A percentile compares a stretch with the other conserved stretches of the same genome.
phyloP scores from a whole-genome alignment of 30 jellyfish, hydroid and myxozoan species.

The Aurelia aurita region DNA sequence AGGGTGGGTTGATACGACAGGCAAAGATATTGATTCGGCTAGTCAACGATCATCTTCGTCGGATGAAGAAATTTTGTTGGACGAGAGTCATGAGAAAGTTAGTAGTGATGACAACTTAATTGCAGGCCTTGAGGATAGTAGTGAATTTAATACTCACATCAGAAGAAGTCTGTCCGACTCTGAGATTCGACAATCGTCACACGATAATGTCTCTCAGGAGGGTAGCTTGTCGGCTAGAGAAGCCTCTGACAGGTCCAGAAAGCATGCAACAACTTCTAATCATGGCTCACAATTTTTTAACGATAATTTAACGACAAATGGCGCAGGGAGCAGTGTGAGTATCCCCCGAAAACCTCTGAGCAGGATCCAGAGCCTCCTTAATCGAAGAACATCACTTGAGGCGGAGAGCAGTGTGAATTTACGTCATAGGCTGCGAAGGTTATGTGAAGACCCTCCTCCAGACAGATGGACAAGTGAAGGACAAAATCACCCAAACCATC shows the following conservation, averaged over 20 bases:
- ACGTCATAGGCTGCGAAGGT: constrained; percentile 19
- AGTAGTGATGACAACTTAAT: too few species aligned
- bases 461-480: background rate
- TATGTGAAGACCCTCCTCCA: background rate
- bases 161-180: too few species aligned
- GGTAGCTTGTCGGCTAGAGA: too few species aligned
- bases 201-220: too few species aligned
- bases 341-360: background rate
- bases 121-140: too few species aligned
- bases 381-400: background rate
- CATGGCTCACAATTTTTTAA: background rate
- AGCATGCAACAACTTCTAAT: too few species aligned
- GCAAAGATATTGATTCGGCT: background rate
- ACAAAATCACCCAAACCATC: background rate
- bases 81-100: too few species aligned
- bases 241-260: too few species aligned
- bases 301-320: background rate
- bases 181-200: too few species aligned
- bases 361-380: background rate
- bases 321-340: background rate
- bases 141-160: too few species aligned
- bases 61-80: background rate
- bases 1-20: background rate
- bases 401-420: constrained; percentile 2
- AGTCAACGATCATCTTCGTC: too few species aligned